A percentile compares a stretch with the other conserved stretches of the same genome.
phyloP scores from a whole-genome alignment of 2,797 vertebrate species.

The Sphaeramia orbicularis region DNA sequence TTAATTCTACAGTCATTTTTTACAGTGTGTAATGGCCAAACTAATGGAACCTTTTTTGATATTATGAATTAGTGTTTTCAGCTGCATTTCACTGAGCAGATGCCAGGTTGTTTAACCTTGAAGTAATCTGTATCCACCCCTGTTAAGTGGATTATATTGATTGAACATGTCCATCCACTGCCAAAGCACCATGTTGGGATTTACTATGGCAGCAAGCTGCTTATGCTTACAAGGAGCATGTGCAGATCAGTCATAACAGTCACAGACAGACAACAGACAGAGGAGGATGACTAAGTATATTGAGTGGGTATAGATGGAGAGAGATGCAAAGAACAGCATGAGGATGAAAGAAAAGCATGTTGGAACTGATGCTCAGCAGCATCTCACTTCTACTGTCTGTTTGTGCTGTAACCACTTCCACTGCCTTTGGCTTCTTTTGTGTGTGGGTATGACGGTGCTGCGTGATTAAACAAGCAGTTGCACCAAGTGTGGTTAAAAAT shows the following conservation, averaged over 20 bases:
- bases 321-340: slow-evolving; percentile 36
- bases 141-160: slow-evolving; percentile 77
- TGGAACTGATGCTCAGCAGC: slow-evolving; percentile 40
- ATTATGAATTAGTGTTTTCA: slow-evolving; percentile 23
- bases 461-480: slow-evolving; percentile 31
- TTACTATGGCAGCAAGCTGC: slow-evolving; percentile 49
- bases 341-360: slow-evolving; percentile 28
- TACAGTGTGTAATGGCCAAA: background rate
- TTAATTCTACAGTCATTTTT: too few species aligned
- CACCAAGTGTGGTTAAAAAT: background rate
- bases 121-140: slow-evolving; percentile 65
- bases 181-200: slow-evolving; percentile 52
- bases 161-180: slow-evolving; percentile 61
- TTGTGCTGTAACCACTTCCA: slow-evolving; percentile 8
- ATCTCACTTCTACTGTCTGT: slow-evolving; percentile 17
- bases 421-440: slow-evolving; percentile 37
- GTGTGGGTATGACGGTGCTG: background rate
- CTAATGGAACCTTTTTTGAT: slow-evolving; percentile 52
- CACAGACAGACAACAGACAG: slow-evolving; percentile 17
- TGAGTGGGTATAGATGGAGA: slow-evolving; percentile 28
- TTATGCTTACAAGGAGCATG: slow-evolving; percentile 65
- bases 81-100: slow-evolving; percentile 51
- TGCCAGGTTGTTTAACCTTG: slow-evolving; percentile 70
- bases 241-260: slow-evolving; percentile 46
- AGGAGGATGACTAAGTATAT: slow-evolving; percentile 31